Percentiles rank a stretch among this genome's conserved stretches.
These are phyloP conservation scores for Ptilonorhynchus violaceus DNA, from an alignment of 2,113 vertebrate genomes.

Conservation along the genomic window DNA sequence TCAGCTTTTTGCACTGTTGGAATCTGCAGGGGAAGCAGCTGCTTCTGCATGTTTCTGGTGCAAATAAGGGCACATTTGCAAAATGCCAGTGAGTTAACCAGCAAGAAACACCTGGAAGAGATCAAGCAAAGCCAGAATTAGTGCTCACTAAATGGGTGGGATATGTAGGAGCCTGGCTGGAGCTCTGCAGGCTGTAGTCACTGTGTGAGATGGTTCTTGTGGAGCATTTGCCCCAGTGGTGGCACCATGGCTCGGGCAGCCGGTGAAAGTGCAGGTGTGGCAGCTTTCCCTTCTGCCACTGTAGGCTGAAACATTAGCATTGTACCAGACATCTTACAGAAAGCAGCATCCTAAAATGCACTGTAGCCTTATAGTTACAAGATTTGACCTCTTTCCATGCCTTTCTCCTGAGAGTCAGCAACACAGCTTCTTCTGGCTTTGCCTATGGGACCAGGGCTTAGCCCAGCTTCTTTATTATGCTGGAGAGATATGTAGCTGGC, in stretches of 20 bases:
- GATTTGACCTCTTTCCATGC: background rate
- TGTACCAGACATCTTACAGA: background rate
- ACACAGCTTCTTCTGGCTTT: background rate
- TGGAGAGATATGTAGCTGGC: background rate
- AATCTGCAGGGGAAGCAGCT: background rate
- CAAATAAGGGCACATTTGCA: background rate
- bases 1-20: background rate
- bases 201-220: background rate
- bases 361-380: background rate
- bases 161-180: accelerated
- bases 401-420: background rate
- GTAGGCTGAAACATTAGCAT: accelerated
- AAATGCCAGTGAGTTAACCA: background rate
- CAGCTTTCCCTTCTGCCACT: background rate
- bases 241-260: accelerated
- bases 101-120: background rate
- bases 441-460: background rate
- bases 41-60: accelerated
- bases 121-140: background rate
- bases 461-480: background rate
- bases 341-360: background rate
- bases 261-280: background rate
- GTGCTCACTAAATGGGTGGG: background rate
- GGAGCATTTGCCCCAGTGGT: background rate
- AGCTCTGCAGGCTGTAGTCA: accelerated